Base-by-base conservation (phyloP, 2,797 vertebrate genomes). In the Heterohyrax brucei region DNA sequence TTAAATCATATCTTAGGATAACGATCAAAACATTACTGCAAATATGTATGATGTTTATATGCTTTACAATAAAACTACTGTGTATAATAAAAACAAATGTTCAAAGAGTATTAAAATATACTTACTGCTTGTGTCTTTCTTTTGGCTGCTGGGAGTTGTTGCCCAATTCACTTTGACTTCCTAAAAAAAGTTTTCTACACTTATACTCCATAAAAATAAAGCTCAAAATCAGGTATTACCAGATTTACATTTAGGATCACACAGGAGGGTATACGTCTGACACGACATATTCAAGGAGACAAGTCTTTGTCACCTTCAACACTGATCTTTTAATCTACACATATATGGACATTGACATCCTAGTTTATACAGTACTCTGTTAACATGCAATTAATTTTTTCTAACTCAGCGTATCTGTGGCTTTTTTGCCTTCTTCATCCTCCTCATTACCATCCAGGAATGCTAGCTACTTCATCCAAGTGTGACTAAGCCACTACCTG, bases 101-200 rank as follows among this genome's bases (percentile, higher is more conserved):
- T 93, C 95, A 91, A 3, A 93, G 89, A 70, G 92, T 28, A 33
- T 30, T 30, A 59, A 93, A 96, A 77, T 94, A 96, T 94, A 99
- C 99, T 99, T 98, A 99, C 99, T 99, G 99, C 99, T 99, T 96
- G 99, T 99, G 98, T 99, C 99, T 99, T 99, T 99, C 99, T 99
- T 99, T 99, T 99, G 99, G 98, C 99, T 99, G 98, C 99, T 99
- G 96, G 99, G 99, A 76, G 99, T 99, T 39, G 99, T 99, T 97
- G 99, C 99, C 99, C 99, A 99, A 99, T 99, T 99, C 97, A 99
- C 99, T 98, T 99, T 99, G 97, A 99, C 99, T 98, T 99, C 99
- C 99, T 99, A 98, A 94, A 98, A 98, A 98, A 0, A 19, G 1
- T 89, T 80, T 18, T 46, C 88, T 80, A 77, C 12, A 2, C 46